A percentile compares a stretch with the other conserved stretches of the same genome.
These are phyloP conservation scores for Anguilla obscura DNA, from an alignment of 2,797 vertebrate genomes.

Conservation along the genomic window DNA sequence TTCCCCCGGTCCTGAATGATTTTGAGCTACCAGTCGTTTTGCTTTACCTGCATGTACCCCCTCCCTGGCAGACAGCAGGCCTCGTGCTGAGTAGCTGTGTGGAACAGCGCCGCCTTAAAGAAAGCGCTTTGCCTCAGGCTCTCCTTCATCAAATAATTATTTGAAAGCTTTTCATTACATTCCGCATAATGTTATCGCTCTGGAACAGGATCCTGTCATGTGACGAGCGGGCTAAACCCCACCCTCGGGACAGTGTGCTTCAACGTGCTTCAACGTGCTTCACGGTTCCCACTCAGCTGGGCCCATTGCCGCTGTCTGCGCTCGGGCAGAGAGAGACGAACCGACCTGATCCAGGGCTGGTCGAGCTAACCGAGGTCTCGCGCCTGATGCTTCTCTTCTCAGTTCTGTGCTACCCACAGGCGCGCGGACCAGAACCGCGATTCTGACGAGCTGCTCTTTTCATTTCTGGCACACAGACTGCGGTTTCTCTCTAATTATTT, in stretches of 20 bases:
- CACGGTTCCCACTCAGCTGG: background rate
- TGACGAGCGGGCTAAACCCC: background rate
- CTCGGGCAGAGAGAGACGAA: background rate
- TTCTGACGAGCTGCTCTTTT: background rate
- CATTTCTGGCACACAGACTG: background rate
- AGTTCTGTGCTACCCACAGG: background rate
- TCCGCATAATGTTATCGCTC: constrained; percentile 32
- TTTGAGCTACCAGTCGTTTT: background rate
- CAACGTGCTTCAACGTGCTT: background rate
- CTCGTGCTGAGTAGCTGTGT: background rate
- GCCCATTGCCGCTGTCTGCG: background rate
- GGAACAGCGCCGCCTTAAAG: constrained; percentile 9
- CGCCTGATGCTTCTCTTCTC: background rate
- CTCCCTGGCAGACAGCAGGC: background rate
- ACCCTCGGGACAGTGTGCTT: background rate
- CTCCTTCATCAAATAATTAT: constrained; percentile 30
- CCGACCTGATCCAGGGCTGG: background rate
- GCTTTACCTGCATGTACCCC: constrained; percentile 3
- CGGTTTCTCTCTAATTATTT: constrained; percentile 21
- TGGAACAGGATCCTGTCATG: background rate
- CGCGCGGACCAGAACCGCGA: background rate
- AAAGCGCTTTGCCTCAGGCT: constrained; percentile 22
- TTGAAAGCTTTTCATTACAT: constrained; percentile 30
- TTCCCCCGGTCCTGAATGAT: background rate
- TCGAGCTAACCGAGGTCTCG: background rate